Conservation (phyloP, 2,888 invertebrate species). For the Ophioninae sp. region DNA sequence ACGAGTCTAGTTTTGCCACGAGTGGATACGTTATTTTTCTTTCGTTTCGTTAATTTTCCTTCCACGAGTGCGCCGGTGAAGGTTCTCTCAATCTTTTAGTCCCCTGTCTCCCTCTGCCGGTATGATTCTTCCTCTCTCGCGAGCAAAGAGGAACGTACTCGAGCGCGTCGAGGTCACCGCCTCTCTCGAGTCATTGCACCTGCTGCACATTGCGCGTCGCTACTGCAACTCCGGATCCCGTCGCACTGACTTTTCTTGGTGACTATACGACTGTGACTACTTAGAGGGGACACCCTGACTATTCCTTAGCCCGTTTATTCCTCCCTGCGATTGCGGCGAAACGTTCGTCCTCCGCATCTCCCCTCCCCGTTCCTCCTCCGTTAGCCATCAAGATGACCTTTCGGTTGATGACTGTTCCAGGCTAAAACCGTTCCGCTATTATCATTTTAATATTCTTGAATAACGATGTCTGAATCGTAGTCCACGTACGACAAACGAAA, state of each 20-base stretch:
- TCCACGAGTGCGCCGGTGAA: neutral
- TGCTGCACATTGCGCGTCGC: slow-evolving; percentile 54
- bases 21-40: neutral
- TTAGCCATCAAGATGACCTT: neutral
- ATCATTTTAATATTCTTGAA: slow-evolving; percentile 7
- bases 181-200: slow-evolving; percentile 67
- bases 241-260: neutral
- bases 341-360: slow-evolving; percentile 9
- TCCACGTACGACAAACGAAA: neutral
- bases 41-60: neutral
- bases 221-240: slow-evolving; percentile 23
- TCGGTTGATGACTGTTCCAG: neutral
- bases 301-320: slow-evolving; percentile 45
- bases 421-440: slow-evolving; percentile 23
- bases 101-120: slow-evolving; percentile 28
- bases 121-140: slow-evolving; percentile 48
- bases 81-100: slow-evolving; percentile 8
- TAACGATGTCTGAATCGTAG: neutral
- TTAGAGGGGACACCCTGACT: slow-evolving; percentile 35
- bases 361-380: neutral
- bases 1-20: neutral
- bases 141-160: slow-evolving; percentile 64
- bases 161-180: slow-evolving; percentile 67
- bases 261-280: slow-evolving; percentile 14
- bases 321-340: slow-evolving; percentile 33